These are phyloP conservation scores for Probaryconus sp. DNA, from an alignment of 1,140 invertebrate genomes.

Conservation along the genomic window DNA sequence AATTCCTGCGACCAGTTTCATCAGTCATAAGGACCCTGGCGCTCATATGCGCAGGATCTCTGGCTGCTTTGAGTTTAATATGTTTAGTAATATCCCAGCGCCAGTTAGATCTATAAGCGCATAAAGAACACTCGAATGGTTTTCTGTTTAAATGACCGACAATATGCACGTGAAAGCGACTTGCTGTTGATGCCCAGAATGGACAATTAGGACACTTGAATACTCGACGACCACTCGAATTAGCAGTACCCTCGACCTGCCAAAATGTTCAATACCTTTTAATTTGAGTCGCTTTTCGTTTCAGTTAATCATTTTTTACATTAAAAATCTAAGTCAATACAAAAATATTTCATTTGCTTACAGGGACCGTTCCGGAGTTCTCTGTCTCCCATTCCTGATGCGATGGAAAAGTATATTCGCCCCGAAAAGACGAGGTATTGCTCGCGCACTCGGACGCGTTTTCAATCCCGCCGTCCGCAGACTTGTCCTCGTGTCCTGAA, in stretches of 20 bases:
- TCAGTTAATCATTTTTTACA: too few relatives aligned
- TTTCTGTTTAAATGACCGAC: slow-evolving; percentile 95
- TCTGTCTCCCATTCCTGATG: slow-evolving; percentile 71
- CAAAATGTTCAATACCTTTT: slow-evolving; percentile 48
- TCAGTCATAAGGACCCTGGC: slow-evolving; percentile 93
- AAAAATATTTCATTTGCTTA: too few relatives aligned
- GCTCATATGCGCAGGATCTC: slow-evolving; percentile 87
- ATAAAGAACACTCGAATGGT: slow-evolving; percentile 96
- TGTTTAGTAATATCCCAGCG: slow-evolving; percentile 98
- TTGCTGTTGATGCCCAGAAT: slow-evolving; percentile 94
- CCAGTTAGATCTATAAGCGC: slow-evolving; percentile 95
- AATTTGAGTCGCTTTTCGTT: background rate
- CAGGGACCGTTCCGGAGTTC: too few relatives aligned
- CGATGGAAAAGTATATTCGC: slow-evolving; percentile 70
- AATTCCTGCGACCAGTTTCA: slow-evolving; percentile 92
- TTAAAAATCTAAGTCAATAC: too few relatives aligned
- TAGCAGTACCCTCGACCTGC: slow-evolving; percentile 72
- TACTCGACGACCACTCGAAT: slow-evolving; percentile 79
- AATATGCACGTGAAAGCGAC: slow-evolving; percentile 94
- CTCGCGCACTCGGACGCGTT: slow-evolving; percentile 70
- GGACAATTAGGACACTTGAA: slow-evolving; percentile 94
- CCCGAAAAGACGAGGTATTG: slow-evolving; percentile 65
- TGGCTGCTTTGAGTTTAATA: slow-evolving; percentile 91
- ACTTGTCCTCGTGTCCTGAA: slow-evolving; percentile 71
- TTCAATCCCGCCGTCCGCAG: slow-evolving; percentile 27